These are phyloP conservation scores for Acrocera orbiculus DNA, from an alignment of 2,888 invertebrate species.

Conservation along the genomic window DNA sequence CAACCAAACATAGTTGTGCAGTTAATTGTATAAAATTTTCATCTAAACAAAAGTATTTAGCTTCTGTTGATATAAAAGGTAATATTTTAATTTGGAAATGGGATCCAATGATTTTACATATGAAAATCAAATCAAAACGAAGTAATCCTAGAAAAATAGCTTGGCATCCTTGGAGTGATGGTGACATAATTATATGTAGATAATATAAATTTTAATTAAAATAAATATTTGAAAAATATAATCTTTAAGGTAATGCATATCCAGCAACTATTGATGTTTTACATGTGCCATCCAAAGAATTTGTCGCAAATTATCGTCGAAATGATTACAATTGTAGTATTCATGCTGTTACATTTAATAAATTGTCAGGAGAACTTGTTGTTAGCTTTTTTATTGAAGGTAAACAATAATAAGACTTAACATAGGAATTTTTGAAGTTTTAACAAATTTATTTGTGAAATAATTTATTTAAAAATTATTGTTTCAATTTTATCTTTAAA, in stretches of 20 bases:
- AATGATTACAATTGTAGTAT: constrained; percentile 19
- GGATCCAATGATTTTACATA: constrained; percentile 14
- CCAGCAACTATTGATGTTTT: constrained; percentile 23
- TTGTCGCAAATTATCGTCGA: constrained; percentile 24
- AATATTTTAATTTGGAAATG: constrained; percentile 20
- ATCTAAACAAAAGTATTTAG: constrained; percentile 22
- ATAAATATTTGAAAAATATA: constrained; percentile 1
- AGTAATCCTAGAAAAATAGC: constrained; percentile 20
- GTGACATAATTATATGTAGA: constrained; percentile 27
- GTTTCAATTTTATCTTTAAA: too few species aligned
- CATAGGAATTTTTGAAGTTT: too few species aligned
- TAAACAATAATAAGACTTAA: too few species aligned
- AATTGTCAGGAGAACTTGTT: constrained; percentile 30
- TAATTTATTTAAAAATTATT: too few species aligned
- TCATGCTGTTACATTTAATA: constrained; percentile 28
- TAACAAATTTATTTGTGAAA: too few species aligned
- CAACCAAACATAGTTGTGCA: constrained; percentile 15
- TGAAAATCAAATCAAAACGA: constrained; percentile 16
- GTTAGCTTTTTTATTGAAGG: constrained; percentile 22
- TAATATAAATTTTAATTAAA: not conserved
- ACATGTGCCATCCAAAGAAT: constrained; percentile 20
- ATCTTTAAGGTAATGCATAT: constrained; percentile 19
- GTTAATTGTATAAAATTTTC: constrained; percentile 23
- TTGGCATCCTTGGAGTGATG: constrained; percentile 34
- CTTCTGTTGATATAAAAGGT: constrained; percentile 22